phyloP scores from a whole-genome alignment of 1,140 invertebrate genomes.

The Protaetia brevitarsis region DNA sequence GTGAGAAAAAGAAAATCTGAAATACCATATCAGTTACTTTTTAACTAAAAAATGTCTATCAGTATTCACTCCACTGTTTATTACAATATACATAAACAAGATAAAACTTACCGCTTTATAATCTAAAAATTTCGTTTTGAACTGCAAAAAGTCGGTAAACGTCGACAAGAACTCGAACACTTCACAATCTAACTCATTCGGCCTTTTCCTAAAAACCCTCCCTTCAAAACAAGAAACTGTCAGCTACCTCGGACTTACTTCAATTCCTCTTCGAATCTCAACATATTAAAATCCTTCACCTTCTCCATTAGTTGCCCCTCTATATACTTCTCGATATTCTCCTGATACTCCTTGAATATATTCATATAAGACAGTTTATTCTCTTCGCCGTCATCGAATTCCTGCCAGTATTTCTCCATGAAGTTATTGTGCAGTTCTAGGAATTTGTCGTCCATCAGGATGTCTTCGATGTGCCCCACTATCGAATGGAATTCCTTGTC shows the following conservation, averaged over 20 bases:
- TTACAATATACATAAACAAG: too few species aligned
- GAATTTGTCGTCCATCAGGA: conserved; percentile 59
- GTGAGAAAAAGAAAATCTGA: too few species aligned
- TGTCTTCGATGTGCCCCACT: conserved; percentile 70
- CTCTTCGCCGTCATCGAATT: conserved; percentile 68
- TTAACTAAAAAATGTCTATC: too few species aligned
- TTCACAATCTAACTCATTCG: conserved; percentile 67
- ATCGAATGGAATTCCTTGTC: conserved; percentile 56
- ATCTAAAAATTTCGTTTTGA: conserved; percentile 72
- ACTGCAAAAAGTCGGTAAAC: conserved; percentile 70
- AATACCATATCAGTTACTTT: too few species aligned
- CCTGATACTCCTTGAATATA: conserved; percentile 70
- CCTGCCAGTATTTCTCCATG: conserved; percentile 64
- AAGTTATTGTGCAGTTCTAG: conserved; percentile 57
- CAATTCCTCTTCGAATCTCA: conserved; percentile 57
- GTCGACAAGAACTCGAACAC: conserved; percentile 73
- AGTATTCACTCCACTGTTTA: too few species aligned
- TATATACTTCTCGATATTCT: conserved; percentile 62
- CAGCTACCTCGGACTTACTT: too few species aligned
- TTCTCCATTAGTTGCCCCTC: conserved; percentile 55
- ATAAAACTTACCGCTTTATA: conserved; percentile 64
- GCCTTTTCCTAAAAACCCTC: conserved; percentile 59
- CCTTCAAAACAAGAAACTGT: too few species aligned
- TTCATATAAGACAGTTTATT: conserved; percentile 72
- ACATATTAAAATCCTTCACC: conserved; percentile 63